phyloP scores from a whole-genome alignment of 2,888 invertebrate genomes.

The Poecilus cupreus region DNA sequence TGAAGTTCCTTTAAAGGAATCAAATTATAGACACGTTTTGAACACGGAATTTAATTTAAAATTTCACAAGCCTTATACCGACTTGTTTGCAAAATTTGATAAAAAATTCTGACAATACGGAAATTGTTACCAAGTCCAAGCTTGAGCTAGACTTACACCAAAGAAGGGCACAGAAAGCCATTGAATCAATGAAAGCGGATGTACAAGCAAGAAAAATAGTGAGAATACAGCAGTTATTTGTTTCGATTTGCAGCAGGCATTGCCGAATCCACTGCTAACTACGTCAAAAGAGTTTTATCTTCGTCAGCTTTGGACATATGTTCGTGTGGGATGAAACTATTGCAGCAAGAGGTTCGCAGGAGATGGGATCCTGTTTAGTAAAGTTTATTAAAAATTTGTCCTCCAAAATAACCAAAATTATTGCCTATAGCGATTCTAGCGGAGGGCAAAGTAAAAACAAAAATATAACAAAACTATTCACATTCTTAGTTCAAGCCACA shows the following conservation, averaged over 20 bases:
- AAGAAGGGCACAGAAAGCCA: constrained; percentile 50
- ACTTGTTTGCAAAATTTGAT: constrained; percentile 57
- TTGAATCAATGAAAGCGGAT: too few species aligned
- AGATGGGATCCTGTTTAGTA: too few species aligned
- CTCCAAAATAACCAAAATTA: too few species aligned
- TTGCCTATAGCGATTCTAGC: too few species aligned
- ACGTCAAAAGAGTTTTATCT: background rate
- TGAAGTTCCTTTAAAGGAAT: constrained; percentile 45
- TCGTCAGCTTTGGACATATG: constrained; percentile 63
- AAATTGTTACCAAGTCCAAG: constrained; percentile 29
- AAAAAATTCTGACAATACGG: constrained; percentile 51
- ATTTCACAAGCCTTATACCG: constrained; percentile 58
- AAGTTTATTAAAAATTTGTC: too few species aligned
- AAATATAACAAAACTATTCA: too few species aligned
- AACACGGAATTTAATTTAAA: constrained; percentile 60
- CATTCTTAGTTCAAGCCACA: too few species aligned
- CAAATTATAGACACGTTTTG: constrained; percentile 57
- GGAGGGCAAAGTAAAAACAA: too few species aligned
- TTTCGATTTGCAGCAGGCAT: background rate
- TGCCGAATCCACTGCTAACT: background rate
- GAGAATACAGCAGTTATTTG: too few species aligned
- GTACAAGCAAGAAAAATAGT: too few species aligned
- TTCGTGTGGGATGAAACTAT: constrained; percentile 62
- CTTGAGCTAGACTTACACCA: constrained; percentile 46
- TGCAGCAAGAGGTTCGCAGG: too few species aligned